Conservation (phyloP, 2,113 vertebrate species). For the Ondatra zibethicus region DNA sequence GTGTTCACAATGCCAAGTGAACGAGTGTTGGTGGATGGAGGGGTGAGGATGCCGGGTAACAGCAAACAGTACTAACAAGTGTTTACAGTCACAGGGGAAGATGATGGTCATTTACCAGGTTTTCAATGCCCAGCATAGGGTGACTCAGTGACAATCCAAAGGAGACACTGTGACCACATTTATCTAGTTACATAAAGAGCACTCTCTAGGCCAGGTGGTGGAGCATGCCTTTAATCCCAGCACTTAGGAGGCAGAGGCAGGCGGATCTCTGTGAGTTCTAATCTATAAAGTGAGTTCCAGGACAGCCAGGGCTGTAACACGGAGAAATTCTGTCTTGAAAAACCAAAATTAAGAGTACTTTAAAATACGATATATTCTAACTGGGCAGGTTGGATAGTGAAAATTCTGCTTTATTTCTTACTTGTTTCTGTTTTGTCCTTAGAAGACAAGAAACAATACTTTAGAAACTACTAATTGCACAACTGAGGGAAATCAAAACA, state of each 20-base stretch:
- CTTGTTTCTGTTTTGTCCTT: neutral
- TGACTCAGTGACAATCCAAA: rapidly evolving
- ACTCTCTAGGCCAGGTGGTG: neutral
- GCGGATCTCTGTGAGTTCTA: too few species aligned
- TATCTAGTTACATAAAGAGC: neutral
- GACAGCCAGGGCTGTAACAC: neutral
- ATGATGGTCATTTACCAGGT: neutral
- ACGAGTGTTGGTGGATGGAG: neutral
- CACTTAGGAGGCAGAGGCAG: neutral
- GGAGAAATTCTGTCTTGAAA: neutral
- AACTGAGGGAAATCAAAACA: neutral
- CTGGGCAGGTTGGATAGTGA: neutral
- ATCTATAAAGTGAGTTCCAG: too few species aligned
- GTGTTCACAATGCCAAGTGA: neutral
- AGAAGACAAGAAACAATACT: neutral
- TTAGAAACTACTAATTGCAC: neutral
- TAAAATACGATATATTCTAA: neutral
- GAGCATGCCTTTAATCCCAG: neutral
- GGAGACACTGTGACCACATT: too few species aligned
- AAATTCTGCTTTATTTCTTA: neutral
- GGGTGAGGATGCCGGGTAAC: neutral
- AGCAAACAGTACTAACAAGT: too few species aligned
- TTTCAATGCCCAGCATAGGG: neutral
- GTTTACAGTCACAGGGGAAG: neutral
- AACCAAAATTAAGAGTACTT: neutral